These are phyloP conservation scores for Andrena marginata DNA, from an alignment of 2,888 invertebrate genomes.

Conservation along the genomic window DNA sequence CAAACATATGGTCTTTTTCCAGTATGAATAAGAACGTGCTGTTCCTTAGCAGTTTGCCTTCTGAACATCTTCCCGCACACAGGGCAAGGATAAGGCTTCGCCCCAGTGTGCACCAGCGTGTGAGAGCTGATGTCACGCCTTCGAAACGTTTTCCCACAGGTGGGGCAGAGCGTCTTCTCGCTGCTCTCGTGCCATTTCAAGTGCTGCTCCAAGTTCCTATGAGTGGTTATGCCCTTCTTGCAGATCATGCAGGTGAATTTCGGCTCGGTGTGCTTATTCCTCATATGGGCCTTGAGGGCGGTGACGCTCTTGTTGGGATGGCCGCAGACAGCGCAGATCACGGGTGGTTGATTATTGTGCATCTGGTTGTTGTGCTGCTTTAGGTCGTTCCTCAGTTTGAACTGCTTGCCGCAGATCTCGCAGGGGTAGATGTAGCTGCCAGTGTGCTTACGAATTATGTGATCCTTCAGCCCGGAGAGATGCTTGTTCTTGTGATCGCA, in stretches of 20 bases:
- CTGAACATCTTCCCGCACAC: constrained; percentile 73
- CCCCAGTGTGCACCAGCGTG: constrained; percentile 76
- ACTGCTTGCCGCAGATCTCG: constrained; percentile 49
- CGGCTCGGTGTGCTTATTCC: constrained; percentile 71
- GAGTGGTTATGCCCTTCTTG: constrained; percentile 72
- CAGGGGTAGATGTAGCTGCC: constrained; percentile 47
- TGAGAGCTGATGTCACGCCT: constrained; percentile 75
- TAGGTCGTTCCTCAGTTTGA: constrained; percentile 62
- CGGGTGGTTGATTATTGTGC: constrained; percentile 58
- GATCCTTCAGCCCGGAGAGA: constrained; percentile 55
- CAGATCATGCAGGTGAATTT: constrained; percentile 73
- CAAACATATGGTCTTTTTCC: constrained; percentile 75
- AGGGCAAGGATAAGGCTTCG: constrained; percentile 75
- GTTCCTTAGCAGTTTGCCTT: constrained; percentile 69
- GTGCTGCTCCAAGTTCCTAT: constrained; percentile 72
- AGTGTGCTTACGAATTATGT: constrained; percentile 59
- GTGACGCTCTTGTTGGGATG: constrained; percentile 72
- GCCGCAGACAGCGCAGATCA: constrained; percentile 74
- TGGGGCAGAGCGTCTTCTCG: constrained; percentile 73
- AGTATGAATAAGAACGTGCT: constrained; percentile 76
- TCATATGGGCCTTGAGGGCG: constrained; percentile 75
- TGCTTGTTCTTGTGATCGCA: constrained; percentile 63
- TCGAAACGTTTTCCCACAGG: constrained; percentile 74
- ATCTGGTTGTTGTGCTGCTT: constrained; percentile 57
- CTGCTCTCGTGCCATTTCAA: constrained; percentile 72